phyloP scores from a whole-genome alignment of 1,140 invertebrate species.

The Habropoda laboriosa region DNA sequence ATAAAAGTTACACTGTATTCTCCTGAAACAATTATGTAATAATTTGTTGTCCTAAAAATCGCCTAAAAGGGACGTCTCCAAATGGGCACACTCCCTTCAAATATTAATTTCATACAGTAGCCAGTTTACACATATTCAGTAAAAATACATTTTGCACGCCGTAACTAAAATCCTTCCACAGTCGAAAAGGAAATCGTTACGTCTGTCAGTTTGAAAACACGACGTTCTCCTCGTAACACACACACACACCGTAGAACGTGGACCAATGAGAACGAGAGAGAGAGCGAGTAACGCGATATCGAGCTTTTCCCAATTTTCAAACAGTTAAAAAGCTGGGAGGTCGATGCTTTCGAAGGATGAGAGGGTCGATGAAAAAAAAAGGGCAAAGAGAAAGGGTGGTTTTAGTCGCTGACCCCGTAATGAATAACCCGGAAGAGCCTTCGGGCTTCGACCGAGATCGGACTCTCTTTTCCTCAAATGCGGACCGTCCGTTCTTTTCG shows the following conservation, averaged over 20 bases:
- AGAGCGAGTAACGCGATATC: neutral
- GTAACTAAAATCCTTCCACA: too few relatives aligned
- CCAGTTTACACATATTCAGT: too few relatives aligned
- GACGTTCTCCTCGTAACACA: too few relatives aligned
- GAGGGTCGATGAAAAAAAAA: neutral
- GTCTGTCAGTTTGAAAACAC: too few relatives aligned
- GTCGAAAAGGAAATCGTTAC: too few relatives aligned
- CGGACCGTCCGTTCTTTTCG: conserved; percentile 22
- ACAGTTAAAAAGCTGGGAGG: conserved; percentile 12
- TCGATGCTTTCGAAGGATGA: neutral
- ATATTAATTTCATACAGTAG: too few relatives aligned
- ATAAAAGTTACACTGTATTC: too few relatives aligned
- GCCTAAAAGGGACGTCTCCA: too few relatives aligned
- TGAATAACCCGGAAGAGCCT: conserved; percentile 66
- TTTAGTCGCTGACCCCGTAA: conserved; percentile 60
- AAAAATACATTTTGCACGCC: too few relatives aligned
- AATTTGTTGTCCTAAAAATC: too few relatives aligned
- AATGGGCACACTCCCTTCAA: too few relatives aligned
- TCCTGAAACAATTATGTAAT: too few relatives aligned
- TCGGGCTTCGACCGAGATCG: conserved; percentile 63
- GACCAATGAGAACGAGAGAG: neutral
- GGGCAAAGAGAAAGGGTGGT: conserved; percentile 37
- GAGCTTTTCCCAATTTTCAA: neutral
- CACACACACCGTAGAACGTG: conserved; percentile 11
- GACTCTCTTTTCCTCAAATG: conserved; percentile 15